Evolutionary conservation across 2,888 invertebrate species (phyloP), one percentile per base, ranked within the genome.

Genomic region (Aphodius sticticus): DNA sequence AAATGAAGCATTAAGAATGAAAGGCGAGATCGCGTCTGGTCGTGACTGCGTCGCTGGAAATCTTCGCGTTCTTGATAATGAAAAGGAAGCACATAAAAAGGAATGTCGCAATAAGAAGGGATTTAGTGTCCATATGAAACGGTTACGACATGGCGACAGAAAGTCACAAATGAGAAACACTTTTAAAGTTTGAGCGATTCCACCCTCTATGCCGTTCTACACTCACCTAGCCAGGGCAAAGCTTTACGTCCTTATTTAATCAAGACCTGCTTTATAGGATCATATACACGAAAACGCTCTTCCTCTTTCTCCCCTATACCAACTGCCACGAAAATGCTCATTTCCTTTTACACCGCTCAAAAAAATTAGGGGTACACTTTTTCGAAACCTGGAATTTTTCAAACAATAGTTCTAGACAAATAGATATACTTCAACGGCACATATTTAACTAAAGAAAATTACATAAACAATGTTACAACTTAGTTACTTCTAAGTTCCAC

Each of bases 71-170:
- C 53, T 12, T 53, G 53, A 53, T 53, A 53, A 53, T 53, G 53
- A 53, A 53, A 53, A 53, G 53, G 53, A 53, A 53, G 53, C 53
- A 53, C 53, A 53, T 53, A 53, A 53, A 53, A 53, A 53, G 53
- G 53, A 53, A 53, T 53, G 53, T 53, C 9, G 53, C 53, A 53
- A 12, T 53, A 53, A 53, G 53, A 53, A 53, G 53, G 53, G 53
- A 53, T 53, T 53, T 53, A 53, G 53, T 53, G 53, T 53, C 53
- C 53, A 53, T 53, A 53, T 5, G 53, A 53, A 53, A 53, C 53
- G 7, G 53, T 53, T 53, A 53, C 53, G 53, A 53, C 53, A 1
- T 12, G 7, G 53, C 53, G 53, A 53, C 53, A 53, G 53, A 53
- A 53, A 53, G 53, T 53, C 53, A 53, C 53, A 53, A 53, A 53